Percentiles rank a stretch among this genome's conserved stretches.
Conservation (phyloP, 2,888 invertebrate species). For the Eledona agricola region DNA sequence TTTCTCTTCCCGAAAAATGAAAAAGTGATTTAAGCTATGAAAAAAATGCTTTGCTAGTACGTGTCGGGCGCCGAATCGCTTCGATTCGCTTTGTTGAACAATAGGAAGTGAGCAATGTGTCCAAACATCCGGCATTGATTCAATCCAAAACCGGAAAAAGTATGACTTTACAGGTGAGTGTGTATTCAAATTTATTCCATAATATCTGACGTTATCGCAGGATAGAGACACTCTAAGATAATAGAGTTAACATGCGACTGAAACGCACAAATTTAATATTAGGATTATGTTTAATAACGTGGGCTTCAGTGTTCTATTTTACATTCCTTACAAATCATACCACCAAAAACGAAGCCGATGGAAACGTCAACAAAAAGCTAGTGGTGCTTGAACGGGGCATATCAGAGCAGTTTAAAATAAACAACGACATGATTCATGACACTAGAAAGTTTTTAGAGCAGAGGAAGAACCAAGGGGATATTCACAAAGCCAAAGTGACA, state of each 20-base stretch:
- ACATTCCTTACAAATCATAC: conserved; percentile 64
- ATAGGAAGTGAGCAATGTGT: conserved; percentile 15
- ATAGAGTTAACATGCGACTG: conserved; percentile 42
- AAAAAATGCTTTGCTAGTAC: too few relatives aligned
- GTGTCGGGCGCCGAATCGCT: too few relatives aligned
- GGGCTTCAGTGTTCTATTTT: conserved; percentile 67
- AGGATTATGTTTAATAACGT: conserved; percentile 58
- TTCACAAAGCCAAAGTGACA: conserved; percentile 33
- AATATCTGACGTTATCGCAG: conserved; percentile 5
- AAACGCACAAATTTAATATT: conserved; percentile 55
- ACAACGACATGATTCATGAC: conserved; percentile 61
- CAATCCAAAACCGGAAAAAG: conserved; percentile 20
- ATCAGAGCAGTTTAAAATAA: conserved; percentile 62
- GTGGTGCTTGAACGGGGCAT: conserved; percentile 62
- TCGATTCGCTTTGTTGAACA: conserved; percentile 7
- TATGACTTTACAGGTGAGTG: conserved; percentile 22
- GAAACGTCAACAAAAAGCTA: conserved; percentile 52
- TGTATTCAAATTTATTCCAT: conserved; percentile 2
- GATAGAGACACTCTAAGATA: conserved; percentile 14
- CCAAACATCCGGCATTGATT: conserved; percentile 20
- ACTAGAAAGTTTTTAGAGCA: conserved; percentile 59
- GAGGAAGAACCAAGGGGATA: conserved; percentile 45
- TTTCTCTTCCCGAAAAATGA: too few relatives aligned
- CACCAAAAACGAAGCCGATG: conserved; percentile 53
- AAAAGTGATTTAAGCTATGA: too few relatives aligned